Conservation (phyloP, 2,113 vertebrate species). For the Pteronura brasiliensis region DNA sequence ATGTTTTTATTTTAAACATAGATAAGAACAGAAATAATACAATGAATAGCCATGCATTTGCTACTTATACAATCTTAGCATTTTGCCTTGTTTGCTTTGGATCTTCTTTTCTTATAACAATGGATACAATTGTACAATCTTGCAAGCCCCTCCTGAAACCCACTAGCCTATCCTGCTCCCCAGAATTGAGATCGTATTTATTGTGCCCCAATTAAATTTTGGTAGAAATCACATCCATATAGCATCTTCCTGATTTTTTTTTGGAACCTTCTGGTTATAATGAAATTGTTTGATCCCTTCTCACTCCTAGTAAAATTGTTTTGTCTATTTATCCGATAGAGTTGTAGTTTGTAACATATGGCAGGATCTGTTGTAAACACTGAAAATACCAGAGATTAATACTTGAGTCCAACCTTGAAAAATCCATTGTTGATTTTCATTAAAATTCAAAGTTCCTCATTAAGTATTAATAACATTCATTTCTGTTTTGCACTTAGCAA, state of each 20-base stretch:
- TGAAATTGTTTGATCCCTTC: not conserved
- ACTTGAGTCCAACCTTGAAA: conserved; percentile 47
- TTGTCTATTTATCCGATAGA: conserved; percentile 10
- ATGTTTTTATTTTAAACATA: conserved; percentile 36
- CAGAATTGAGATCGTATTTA: not conserved
- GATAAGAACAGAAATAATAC: conserved; percentile 23
- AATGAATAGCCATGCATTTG: not conserved
- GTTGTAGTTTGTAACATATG: conserved; percentile 33
- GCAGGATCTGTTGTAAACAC: conserved; percentile 7
- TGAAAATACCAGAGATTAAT: conserved; percentile 51
- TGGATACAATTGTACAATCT: not conserved
- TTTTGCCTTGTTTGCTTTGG: conserved; percentile 17
- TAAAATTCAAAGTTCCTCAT: conserved; percentile 58
- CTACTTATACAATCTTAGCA: not conserved
- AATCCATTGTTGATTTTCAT: conserved; percentile 41
- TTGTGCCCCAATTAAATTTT: not conserved
- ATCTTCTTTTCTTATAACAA: not conserved
- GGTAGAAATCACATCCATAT: not conserved
- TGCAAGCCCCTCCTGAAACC: not conserved
- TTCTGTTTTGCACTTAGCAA: conserved; percentile 48
- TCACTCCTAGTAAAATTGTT: not conserved
- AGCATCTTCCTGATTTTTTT: not conserved
- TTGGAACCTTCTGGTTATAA: not conserved
- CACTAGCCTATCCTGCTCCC: not conserved
- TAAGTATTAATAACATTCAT: conserved; percentile 63